Evolutionary conservation across 2,888 invertebrate species (phyloP), one percentile per base, ranked within the genome.

Genomic region (Machimus atricapillus): DNA sequence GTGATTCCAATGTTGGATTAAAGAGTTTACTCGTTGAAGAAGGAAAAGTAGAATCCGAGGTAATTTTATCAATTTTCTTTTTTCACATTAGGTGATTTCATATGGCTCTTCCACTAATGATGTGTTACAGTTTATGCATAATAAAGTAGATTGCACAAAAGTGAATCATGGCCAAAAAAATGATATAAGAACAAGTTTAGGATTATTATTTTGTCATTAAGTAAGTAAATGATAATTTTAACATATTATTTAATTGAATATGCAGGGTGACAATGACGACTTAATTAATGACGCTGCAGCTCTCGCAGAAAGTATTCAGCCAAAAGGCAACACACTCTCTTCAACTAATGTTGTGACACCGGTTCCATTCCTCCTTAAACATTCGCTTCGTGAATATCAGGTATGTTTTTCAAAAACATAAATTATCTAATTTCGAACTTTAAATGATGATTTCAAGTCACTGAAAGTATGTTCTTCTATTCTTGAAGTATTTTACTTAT

Each of bases 291-390:
- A 98, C 93, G 98, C 98, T 85, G 98, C 98, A 79, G 97, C 97
- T 86, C 94, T 98, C 90, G 99, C 99, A 77, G 97, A 98, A 92
- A 97, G 98, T 93, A 96, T 99, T 91, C 99, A 99, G 93, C 99
- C 99, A 2, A 99, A 98, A 92, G 99, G 99, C 91, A 98, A 98
- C 91, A 99, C 99, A 31, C 94, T 99, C 89, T 97, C 98, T 90
- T 98, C 98, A 87, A 98, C 99, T 86, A 96, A 96, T 93, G 98
- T 98, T 90, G 98, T 96, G 88, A 99, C 98, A 77, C 96, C 96
- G 90, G 96, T 99, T 91, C 99, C 99, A 90, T 97, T 97, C 91
- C 94, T 99, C 91, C 93, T 99, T 90, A 97, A 97, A 91, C 98
- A 98, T 93, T 93, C 95, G 88, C 93, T 99, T 90, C 95, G 99